These are phyloP conservation scores for Mungos mungo DNA, from an alignment of 2,113 vertebrate species.

Conservation along the genomic window DNA sequence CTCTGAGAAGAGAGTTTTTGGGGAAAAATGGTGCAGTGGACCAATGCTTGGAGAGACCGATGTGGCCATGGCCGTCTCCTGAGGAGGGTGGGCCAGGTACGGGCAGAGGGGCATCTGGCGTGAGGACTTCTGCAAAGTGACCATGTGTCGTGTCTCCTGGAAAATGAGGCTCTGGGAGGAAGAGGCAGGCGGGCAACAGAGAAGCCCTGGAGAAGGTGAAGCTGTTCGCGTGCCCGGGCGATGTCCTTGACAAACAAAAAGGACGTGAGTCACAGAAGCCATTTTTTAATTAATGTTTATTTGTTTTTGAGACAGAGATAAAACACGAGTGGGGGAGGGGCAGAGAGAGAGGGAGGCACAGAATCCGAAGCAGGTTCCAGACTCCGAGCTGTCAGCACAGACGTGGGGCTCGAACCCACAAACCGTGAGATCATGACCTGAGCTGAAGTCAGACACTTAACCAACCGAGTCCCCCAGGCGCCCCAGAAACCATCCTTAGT, in stretches of 20 bases:
- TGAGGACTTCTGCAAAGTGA: background rate
- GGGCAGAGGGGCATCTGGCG: fast-evolving
- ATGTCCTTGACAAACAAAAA: background rate
- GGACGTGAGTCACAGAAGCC: background rate
- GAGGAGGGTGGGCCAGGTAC: background rate
- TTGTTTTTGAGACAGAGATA: too few species aligned
- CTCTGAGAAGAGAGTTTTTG: background rate
- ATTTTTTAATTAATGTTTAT: background rate
- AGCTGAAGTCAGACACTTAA: too few species aligned
- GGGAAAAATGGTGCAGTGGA: background rate
- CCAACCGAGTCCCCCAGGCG: too few species aligned
- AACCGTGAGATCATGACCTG: too few species aligned
- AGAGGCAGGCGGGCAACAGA: background rate
- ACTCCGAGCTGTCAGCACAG: too few species aligned
- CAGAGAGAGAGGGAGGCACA: too few species aligned
- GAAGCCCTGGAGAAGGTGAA: background rate
- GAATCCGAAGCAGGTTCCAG: too few species aligned
- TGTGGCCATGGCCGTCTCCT: background rate
- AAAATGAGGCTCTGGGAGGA: background rate
- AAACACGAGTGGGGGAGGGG: too few species aligned
- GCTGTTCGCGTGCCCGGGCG: background rate
- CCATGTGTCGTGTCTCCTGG: too few species aligned
- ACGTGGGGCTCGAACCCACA: too few species aligned
- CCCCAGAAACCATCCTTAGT: background rate
- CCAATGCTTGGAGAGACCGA: background rate